These are phyloP conservation scores for Nyleta sp. DNA, from an alignment of 2,888 invertebrate species.

Conservation along the genomic window DNA sequence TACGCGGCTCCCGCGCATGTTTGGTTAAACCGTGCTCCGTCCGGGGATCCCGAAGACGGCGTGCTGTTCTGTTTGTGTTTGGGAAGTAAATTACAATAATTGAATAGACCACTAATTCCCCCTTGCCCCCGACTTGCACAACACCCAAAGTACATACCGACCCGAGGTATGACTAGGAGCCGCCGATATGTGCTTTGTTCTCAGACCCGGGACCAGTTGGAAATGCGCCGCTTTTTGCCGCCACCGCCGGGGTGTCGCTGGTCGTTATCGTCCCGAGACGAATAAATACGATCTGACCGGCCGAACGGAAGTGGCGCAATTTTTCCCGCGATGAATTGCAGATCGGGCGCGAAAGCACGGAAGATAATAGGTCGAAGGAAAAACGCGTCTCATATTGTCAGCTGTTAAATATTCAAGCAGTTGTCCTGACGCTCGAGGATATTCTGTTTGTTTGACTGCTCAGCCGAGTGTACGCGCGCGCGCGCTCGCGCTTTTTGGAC, in stretches of 20 bases:
- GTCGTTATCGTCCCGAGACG: too few relatives aligned
- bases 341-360: conserved; percentile 25
- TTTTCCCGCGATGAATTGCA: conserved; percentile 38
- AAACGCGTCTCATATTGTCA: conserved; percentile 53
- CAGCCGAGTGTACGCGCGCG: conserved; percentile 25
- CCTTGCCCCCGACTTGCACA: conserved; percentile 62
- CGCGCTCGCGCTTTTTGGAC: conserved; percentile 45
- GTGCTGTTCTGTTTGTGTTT: conserved; percentile 77
- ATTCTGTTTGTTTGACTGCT: conserved; percentile 52
- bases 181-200: conserved; percentile 34
- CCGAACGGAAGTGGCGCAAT: too few relatives aligned
- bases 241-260: neutral
- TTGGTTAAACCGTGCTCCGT: conserved; percentile 40
- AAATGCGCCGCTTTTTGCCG: conserved; percentile 9
- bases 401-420: conserved; percentile 60
- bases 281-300: too few relatives aligned
- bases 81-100: conserved; percentile 82
- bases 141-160: conserved; percentile 49
- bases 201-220: neutral
- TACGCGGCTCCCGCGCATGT: too few relatives aligned
- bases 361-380: conserved; percentile 47
- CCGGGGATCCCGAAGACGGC: conserved; percentile 40
- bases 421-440: conserved; percentile 35
- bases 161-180: conserved; percentile 32
- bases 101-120: conserved; percentile 81